These are phyloP conservation scores for Atherinosoma microstoma DNA, from an alignment of 2,797 vertebrate genomes.

Conservation along the genomic window DNA sequence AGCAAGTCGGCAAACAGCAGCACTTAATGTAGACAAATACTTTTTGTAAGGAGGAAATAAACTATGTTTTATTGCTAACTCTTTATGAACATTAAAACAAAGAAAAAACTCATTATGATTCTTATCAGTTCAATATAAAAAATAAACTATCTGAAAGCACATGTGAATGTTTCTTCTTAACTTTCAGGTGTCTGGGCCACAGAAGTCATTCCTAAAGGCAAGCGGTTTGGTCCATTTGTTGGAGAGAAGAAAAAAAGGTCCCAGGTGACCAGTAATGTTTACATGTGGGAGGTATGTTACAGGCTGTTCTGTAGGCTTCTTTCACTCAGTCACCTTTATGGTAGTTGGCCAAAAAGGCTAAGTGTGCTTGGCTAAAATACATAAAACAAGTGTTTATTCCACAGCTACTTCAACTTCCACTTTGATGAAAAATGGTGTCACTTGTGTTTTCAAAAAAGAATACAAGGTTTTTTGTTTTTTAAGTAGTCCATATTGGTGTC, in stretches of 20 bases:
- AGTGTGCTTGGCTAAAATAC: conserved; percentile 20
- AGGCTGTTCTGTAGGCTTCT: conserved; percentile 8
- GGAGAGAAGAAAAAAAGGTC: conserved; percentile 95
- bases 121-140: not conserved
- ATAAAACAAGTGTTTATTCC: not conserved
- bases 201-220: conserved; percentile 90
- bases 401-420: not conserved
- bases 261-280: conserved; percentile 95
- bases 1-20: not conserved
- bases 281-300: conserved; percentile 95
- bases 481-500: not conserved
- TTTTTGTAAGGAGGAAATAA: too few relatives aligned
- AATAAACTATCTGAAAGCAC: not conserved
- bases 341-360: not conserved
- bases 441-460: not conserved
- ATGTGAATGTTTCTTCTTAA: not conserved
- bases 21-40: too few relatives aligned
- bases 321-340: not conserved
- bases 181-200: conserved; percentile 92
- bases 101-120: not conserved
- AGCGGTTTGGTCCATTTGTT: conserved; percentile 92
- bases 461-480: not conserved
- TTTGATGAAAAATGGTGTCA: not conserved
- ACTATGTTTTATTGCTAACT: too few relatives aligned
- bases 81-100: too few relatives aligned